phyloP scores from a whole-genome alignment of 2,113 vertebrate species.

The Embiotoca jacksoni region DNA sequence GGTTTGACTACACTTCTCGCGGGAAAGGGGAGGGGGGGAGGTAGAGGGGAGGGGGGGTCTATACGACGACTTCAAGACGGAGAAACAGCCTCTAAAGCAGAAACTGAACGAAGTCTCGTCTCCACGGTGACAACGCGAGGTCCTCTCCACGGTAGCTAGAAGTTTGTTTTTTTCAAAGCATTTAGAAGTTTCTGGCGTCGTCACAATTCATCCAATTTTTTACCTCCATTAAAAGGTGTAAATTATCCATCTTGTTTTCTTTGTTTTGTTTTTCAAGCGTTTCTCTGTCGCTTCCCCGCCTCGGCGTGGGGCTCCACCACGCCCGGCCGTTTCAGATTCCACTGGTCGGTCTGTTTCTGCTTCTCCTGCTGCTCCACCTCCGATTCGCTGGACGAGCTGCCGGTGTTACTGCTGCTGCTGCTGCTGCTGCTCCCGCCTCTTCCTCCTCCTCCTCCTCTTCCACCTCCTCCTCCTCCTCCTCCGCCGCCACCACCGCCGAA shows the following conservation, averaged over 20 bases:
- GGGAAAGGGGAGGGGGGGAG: neutral
- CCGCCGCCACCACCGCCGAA: neutral
- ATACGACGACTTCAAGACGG: conserved; percentile 27
- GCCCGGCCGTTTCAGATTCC: conserved; percentile 65
- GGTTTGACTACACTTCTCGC: conserved; percentile 30
- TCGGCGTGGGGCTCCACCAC: conserved; percentile 41
- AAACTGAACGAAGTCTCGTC: neutral
- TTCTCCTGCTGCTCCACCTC: conserved; percentile 69
- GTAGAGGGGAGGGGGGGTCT: neutral
- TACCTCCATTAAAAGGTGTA: neutral
- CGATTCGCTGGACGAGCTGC: conserved; percentile 73
- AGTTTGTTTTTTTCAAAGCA: neutral
- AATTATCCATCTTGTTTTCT: neutral
- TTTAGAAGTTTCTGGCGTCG: neutral
- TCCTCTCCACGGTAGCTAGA: neutral
- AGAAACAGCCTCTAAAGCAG: neutral
- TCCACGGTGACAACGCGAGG: neutral
- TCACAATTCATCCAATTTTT: neutral
- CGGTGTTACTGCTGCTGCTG: conserved; percentile 61
- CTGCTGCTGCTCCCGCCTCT: conserved; percentile 41
- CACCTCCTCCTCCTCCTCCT: conserved; percentile 50
- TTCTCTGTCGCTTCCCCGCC: conserved; percentile 51
- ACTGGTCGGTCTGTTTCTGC: conserved; percentile 62
- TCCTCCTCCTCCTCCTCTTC: conserved; percentile 64
- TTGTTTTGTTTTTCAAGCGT: conserved; percentile 37